Evolutionary conservation across 1,140 invertebrate species (phyloP).

Genomic region (Drosophila rufa): DNA sequence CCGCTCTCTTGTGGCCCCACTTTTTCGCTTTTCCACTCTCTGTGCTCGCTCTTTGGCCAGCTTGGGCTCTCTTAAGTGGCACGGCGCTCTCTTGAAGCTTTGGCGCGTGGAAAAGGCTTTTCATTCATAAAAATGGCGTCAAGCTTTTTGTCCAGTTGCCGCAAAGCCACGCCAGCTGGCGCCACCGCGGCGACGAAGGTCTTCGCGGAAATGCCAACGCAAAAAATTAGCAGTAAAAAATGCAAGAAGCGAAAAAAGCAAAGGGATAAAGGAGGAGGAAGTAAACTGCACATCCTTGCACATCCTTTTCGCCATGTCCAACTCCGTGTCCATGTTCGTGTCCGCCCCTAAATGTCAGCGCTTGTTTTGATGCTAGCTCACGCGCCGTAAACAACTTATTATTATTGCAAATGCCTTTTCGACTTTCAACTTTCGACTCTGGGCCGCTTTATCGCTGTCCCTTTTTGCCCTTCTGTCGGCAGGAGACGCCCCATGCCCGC

Average conservation of each 20-base stretch:
- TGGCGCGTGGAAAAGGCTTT: slow-evolving; percentile 58
- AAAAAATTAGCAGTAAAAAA: slow-evolving; percentile 21
- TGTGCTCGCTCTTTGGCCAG: background rate
- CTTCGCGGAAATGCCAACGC: slow-evolving; percentile 43
- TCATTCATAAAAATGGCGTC: slow-evolving; percentile 81
- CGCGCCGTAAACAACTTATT: slow-evolving; percentile 83
- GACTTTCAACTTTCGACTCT: slow-evolving; percentile 28
- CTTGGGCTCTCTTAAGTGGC: slow-evolving; percentile 10
- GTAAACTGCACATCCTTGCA: slow-evolving; percentile 47
- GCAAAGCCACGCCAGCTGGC: slow-evolving; percentile 71
- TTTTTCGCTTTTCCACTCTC: slow-evolving; percentile 11
- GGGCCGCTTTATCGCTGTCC: slow-evolving; percentile 26
- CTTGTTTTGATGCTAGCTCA: slow-evolving; percentile 82
- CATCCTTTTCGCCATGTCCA: slow-evolving; percentile 44
- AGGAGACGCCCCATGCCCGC: background rate
- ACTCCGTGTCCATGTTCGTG: slow-evolving; percentile 65
- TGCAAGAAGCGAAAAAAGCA: slow-evolving; percentile 2
- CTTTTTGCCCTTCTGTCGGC: slow-evolving; percentile 20
- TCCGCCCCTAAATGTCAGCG: slow-evolving; percentile 82
- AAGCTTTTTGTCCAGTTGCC: slow-evolving; percentile 69
- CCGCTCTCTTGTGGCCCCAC: slow-evolving; percentile 9
- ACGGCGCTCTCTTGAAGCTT: slow-evolving; percentile 43
- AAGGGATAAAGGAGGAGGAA: background rate
- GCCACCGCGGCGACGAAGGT: slow-evolving; percentile 42
- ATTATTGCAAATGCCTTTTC: slow-evolving; percentile 72